These are phyloP conservation scores for Spisula subtruncata DNA, from an alignment of 2,888 invertebrate genomes.

Conservation along the genomic window DNA sequence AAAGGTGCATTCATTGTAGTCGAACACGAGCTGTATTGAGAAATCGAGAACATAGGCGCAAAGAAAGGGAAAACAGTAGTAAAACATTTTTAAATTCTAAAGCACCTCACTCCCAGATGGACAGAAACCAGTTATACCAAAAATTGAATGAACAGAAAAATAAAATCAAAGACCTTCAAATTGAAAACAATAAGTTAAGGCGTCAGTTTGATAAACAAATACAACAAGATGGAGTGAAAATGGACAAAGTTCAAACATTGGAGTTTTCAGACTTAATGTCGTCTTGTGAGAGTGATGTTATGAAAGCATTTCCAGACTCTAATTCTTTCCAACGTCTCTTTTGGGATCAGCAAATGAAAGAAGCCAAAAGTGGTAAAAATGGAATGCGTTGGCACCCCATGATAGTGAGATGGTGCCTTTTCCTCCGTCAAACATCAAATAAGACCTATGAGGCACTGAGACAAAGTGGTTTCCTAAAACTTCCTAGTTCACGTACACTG, in stretches of 20 bases:
- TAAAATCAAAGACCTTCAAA: not conserved
- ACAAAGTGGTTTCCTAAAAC: conserved; percentile 40
- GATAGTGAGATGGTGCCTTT: conserved; percentile 60
- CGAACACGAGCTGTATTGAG: not conserved
- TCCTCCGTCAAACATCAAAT: conserved; percentile 47
- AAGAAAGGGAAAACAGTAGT: not conserved
- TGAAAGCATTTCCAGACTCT: not conserved
- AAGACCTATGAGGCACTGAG: conserved; percentile 47
- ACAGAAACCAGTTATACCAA: not conserved
- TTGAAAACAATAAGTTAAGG: not conserved
- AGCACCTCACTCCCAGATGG: not conserved
- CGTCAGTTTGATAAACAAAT: not conserved
- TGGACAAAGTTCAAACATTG: not conserved
- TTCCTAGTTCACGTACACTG: conserved; percentile 29
- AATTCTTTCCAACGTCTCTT: not conserved
- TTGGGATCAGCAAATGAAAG: not conserved
- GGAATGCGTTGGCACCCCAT: conserved; percentile 64
- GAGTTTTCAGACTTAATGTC: not conserved
- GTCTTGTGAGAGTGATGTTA: not conserved
- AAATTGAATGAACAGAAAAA: not conserved
- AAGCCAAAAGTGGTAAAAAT: not conserved
- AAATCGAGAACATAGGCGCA: not conserved
- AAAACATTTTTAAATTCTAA: not conserved
- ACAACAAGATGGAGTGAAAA: not conserved
- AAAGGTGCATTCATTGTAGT: not conserved